phyloP scores from a whole-genome alignment of 2,888 invertebrate genomes.

The Druceiella hillmani region DNA sequence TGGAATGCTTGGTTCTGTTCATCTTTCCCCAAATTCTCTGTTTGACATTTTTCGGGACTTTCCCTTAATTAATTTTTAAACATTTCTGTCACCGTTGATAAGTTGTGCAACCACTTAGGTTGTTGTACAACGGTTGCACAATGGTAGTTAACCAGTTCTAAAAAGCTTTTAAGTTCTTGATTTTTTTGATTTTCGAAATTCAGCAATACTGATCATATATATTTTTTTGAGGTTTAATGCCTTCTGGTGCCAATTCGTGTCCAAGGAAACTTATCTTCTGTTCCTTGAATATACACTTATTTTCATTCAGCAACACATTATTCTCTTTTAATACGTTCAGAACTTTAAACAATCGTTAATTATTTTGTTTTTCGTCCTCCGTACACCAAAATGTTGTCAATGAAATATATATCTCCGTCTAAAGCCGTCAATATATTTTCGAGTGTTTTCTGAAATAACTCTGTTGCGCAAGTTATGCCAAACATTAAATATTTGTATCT shows the following conservation, averaged over 20 bases:
- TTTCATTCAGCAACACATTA: conserved; percentile 14
- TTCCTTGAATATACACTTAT: conserved; percentile 28
- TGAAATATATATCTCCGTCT: conserved; percentile 29
- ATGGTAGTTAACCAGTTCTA: conserved; percentile 28
- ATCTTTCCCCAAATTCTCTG: conserved; percentile 11
- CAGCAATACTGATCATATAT: conserved; percentile 25
- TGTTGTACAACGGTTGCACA: too few relatives aligned
- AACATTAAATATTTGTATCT: conserved; percentile 34
- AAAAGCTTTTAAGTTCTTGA: conserved; percentile 25
- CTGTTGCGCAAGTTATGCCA: conserved; percentile 34
- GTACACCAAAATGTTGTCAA: conserved; percentile 33
- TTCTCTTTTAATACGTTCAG: conserved; percentile 11
- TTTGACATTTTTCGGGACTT: conserved; percentile 15
- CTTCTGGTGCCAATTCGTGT: conserved; percentile 24
- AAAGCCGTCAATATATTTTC: conserved; percentile 29
- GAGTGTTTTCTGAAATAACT: conserved; percentile 34
- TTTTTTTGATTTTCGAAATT: conserved; percentile 23
- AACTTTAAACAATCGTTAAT: conserved; percentile 25
- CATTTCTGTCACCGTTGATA: conserved; percentile 6
- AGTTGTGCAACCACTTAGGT: conserved; percentile 14
- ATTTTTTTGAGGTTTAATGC: conserved; percentile 27
- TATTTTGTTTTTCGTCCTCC: conserved; percentile 27
- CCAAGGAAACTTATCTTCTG: conserved; percentile 26
- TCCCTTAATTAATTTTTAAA: conserved; percentile 2
- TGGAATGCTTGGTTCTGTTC: too few relatives aligned